These are phyloP conservation scores for Cricetomys ansorgei DNA, from an alignment of 2,113 vertebrate species.

Conservation along the genomic window DNA sequence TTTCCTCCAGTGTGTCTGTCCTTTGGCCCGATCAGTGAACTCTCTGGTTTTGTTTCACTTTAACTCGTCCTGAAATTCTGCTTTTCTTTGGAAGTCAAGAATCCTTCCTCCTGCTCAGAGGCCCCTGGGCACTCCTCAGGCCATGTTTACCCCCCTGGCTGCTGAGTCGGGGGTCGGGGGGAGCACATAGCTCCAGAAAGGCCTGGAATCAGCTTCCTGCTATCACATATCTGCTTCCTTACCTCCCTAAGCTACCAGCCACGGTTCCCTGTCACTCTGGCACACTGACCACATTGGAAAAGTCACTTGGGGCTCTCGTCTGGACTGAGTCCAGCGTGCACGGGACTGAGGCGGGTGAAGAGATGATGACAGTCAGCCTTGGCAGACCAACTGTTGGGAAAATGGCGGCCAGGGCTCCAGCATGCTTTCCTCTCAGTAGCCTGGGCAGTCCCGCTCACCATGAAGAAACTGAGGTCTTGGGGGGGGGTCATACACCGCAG, in stretches of 20 bases:
- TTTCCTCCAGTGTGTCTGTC: background rate
- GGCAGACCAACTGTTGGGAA: fast-evolving
- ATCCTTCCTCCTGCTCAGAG: background rate
- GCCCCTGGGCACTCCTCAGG: background rate
- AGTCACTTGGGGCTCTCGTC: background rate
- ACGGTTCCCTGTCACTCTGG: background rate
- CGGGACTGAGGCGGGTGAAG: fast-evolving
- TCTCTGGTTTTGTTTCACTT: background rate
- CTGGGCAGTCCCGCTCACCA: background rate
- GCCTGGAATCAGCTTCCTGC: background rate
- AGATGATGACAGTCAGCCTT: background rate
- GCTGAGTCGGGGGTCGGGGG: no score
- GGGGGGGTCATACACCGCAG: no score
- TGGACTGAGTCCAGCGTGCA: fast-evolving
- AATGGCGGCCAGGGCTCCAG: fast-evolving
- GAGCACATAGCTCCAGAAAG: background rate
- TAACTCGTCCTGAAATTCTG: background rate
- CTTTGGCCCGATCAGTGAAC: background rate
- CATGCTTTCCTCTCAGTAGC: background rate
- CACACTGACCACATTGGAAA: background rate
- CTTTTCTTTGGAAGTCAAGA: background rate
- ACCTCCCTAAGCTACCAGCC: background rate
- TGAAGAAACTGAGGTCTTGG: background rate
- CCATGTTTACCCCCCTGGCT: background rate
- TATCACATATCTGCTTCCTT: background rate